Evolutionary conservation across 2,797 vertebrate genomes (phyloP), one percentile per base, ranked within the genome.

Genomic region (Liparis tanakae): DNA sequence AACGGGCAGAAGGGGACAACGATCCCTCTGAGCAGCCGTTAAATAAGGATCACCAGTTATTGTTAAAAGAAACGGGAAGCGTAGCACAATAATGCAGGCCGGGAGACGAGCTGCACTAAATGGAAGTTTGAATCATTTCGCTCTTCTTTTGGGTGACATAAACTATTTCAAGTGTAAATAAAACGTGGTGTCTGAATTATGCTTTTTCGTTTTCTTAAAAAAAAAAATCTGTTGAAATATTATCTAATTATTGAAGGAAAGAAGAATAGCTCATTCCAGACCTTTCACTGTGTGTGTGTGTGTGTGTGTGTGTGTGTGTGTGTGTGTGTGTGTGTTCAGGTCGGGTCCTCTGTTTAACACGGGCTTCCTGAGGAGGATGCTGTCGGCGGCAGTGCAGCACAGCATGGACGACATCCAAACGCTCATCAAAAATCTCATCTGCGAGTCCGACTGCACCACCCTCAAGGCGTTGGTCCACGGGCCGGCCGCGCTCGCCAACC

Each of bases 321-420:
- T 51, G 10, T 44, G 43, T 43, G 65, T 17, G 0, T 66, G 18
- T 60, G 25, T 67, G 58, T 39, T 0, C 83, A 99, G 98, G 98
- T 95, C 95, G 3, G 97, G 97, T 30, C 85, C 96, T 43, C 93
- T 99, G 67, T 99, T 98, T 46, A 98, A 96, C 90, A 94, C 96
- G 1, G 96, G 96, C 66, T 99, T 99, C 88, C 94, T 99, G 77
- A 94, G 96, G 84, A 92, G 95, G 88, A 99, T 99, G 97, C 82
- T 98, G 34, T 90, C 93, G 70, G 96, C 96, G 37, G 95, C 97
- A 1, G 90, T 95, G 70, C 93, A 96, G 80, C 94, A 97, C 83
- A 96, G 94, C 53, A 94, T 98, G 91, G 96, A 97, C 58, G 97
- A 99, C 85, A 94, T 96, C 88, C 97, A 97, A 87, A 87, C 96